Base-by-base conservation (phyloP, 2,113 vertebrate genomes). In the Onychostruthus taczanowskii region DNA sequence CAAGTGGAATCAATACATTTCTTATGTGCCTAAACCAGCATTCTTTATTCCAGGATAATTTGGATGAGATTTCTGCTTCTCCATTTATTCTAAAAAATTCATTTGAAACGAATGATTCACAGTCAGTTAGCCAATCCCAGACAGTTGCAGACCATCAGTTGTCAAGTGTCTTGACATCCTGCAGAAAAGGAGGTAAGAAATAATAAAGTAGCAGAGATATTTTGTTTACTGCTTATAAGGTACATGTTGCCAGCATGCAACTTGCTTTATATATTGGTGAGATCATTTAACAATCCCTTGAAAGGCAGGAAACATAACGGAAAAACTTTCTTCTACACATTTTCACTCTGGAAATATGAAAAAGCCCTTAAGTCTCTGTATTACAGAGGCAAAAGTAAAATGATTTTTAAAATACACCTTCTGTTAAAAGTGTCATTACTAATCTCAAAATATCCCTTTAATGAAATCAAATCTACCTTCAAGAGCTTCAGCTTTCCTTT, bases 121-220 rank as follows among this genome's bases (percentile, higher is more conserved):
- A 82, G 9, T 72, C 85, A 84, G 70, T 83, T 82, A 64, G 16
- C 89, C 94, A 84, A 19, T 84, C 76, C 73, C 82, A 64, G 28
- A n/a, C 84, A 87, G 64, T 58, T 90, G 46, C 81, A 90, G 89
- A 96, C 72, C 61, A 39, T 86, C 84, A 39, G 49, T 87, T 93
- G 49, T 93, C 95, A 85, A 94, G 90, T 89, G 58, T 87, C 72
- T 63, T 33, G 59, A 95, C 72, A 94, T 56, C n/a, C 37, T 19
- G 27, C 86, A 41, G 61, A 90, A 94, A 82, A 64, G 90, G 66
- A 95, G 97, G 98, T 98, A 98, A 98, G 97, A 92, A 91, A 87
- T 1, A 35, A 7, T 68, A 75, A 88, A 86, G n/a, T 83, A 82
- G 47, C 37, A 82, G 53, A 50, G 18, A 46, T 67, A 11, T 43